These are phyloP conservation scores for Patella depressa DNA, from an alignment of 2,888 invertebrate genomes.

Conservation along the genomic window DNA sequence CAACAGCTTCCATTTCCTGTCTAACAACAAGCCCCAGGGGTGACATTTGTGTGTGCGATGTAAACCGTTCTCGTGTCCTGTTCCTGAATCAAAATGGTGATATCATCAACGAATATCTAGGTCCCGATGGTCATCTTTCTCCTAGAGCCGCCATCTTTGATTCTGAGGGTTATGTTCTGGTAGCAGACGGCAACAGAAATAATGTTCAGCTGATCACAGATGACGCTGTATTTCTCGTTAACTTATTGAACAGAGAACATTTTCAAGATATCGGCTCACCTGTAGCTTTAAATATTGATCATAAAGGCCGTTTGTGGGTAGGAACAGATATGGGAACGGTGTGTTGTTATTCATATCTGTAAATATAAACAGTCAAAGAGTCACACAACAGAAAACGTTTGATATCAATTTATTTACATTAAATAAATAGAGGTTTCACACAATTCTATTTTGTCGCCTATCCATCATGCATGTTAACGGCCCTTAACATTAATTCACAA, in stretches of 20 bases:
- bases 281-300: conserved; percentile 23
- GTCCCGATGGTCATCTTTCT: conserved; percentile 20
- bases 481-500: too few relatives aligned
- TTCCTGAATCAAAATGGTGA: conserved; percentile 14
- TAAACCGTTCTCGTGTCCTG: conserved; percentile 2
- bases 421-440: too few relatives aligned
- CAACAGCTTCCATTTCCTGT: conserved; percentile 15
- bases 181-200: conserved; percentile 25
- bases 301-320: conserved; percentile 26
- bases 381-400: too few relatives aligned
- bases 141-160: conserved; percentile 21
- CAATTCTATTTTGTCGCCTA: too few relatives aligned
- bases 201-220: conserved; percentile 25
- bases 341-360: conserved; percentile 26
- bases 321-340: conserved; percentile 31
- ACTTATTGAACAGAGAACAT: conserved; percentile 22
- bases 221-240: conserved; percentile 21
- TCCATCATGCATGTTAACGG: too few relatives aligned
- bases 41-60: conserved; percentile 18
- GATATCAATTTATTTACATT: too few relatives aligned
- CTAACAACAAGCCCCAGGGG: conserved; percentile 26
- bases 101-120: conserved; percentile 25
- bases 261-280: conserved; percentile 28
- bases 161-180: conserved; percentile 21
- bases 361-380: neutral